A percentile compares a stretch with the other conserved stretches of the same genome.
Evolutionary conservation across 1,140 invertebrate genomes (phyloP).

Genomic region (Drosophila kanapiae): DNA sequence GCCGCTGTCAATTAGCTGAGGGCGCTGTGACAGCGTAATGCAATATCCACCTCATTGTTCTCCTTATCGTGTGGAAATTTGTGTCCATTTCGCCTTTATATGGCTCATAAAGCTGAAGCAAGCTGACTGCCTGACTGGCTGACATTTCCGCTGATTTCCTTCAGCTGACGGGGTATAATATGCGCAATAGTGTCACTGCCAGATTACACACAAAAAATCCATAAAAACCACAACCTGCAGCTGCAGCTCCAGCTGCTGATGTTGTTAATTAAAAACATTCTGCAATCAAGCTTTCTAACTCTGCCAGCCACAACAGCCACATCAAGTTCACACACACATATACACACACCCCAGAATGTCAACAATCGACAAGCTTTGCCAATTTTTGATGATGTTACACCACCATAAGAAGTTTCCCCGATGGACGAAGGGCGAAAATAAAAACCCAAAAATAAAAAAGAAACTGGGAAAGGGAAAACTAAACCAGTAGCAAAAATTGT

Average conservation of each 20-base stretch:
- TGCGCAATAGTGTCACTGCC: constrained; percentile 10
- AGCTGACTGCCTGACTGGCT: constrained; percentile 3
- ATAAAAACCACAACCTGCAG: constrained; percentile 25
- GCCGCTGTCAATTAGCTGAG: constrained; percentile 45
- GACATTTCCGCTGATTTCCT: constrained; percentile 18
- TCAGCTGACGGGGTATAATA: constrained; percentile 1
- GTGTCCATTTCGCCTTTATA: constrained; percentile 35
- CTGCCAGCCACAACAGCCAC: constrained; percentile 36
- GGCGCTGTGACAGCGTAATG: constrained; percentile 37
- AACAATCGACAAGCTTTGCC: constrained; percentile 73
- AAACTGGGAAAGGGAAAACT: background rate
- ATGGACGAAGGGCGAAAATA: constrained; percentile 11
- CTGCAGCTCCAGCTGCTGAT: constrained; percentile 27
- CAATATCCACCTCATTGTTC: constrained; percentile 48
- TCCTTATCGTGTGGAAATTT: constrained; percentile 27
- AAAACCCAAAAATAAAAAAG: constrained; percentile 4
- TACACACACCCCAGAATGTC: constrained; percentile 61
- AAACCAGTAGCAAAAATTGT: constrained; percentile 55
- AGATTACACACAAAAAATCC: constrained; percentile 8
- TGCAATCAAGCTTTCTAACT: constrained; percentile 35
- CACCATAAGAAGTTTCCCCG: constrained; percentile 62
- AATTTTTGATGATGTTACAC: constrained; percentile 63
- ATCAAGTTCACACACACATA: constrained; percentile 53
- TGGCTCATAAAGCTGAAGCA: constrained; percentile 39
- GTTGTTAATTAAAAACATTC: constrained; percentile 48